phyloP scores from a whole-genome alignment of 1,140 invertebrate species.

The Alviniconcha marisindica region DNA sequence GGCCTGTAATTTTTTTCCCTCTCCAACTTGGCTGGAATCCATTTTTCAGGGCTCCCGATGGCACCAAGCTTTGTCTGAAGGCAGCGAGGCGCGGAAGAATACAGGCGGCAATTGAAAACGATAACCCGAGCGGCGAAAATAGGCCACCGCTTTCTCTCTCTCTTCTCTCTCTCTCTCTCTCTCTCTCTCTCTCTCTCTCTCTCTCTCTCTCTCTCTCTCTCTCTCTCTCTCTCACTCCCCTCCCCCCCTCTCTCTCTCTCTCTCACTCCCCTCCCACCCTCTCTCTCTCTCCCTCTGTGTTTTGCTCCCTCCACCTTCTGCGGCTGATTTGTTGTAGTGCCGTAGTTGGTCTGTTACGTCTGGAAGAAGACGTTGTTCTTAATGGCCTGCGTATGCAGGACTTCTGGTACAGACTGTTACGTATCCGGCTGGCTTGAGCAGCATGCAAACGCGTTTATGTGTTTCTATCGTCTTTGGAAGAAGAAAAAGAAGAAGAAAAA shows the following conservation, averaged over 20 bases:
- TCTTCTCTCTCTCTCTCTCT: not conserved
- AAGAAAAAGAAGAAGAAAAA: too few species aligned
- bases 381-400: too few species aligned
- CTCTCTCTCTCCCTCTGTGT: conserved; percentile 21
- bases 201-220: conserved; percentile 25
- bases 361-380: not conserved
- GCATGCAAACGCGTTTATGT: conserved; percentile 16
- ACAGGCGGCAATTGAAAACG: conserved; percentile 30
- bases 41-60: conserved; percentile 20
- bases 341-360: not conserved
- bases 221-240: conserved; percentile 29
- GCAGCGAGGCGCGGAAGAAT: conserved; percentile 26
- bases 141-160: conserved; percentile 12
- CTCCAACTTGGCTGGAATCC: conserved; percentile 1
- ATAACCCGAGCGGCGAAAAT: conserved; percentile 20
- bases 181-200: not conserved
- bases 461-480: conserved; percentile 8
- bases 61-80: conserved; percentile 25
- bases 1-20: conserved; percentile 20
- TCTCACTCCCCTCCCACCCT: not conserved
- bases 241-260: not conserved
- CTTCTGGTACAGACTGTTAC: too few species aligned
- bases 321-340: not conserved
- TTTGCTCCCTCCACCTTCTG: conserved; percentile 2
- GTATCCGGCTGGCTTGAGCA: too few species aligned